Conservation (phyloP, 2,888 invertebrate genomes). For the Imbricaverruca yamaguchii region DNA sequence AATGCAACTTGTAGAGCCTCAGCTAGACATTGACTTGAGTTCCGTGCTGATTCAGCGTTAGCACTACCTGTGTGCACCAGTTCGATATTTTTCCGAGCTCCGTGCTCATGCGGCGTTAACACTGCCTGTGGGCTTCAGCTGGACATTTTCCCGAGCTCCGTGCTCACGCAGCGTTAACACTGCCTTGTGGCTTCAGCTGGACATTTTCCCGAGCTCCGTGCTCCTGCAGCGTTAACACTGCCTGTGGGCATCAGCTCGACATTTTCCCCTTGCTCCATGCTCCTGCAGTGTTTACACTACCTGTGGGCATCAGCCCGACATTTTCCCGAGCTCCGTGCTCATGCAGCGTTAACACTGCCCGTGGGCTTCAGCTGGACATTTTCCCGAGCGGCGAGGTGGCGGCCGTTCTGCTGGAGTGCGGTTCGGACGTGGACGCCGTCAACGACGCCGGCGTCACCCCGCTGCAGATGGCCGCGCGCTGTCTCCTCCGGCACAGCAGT, state of each 20-base stretch:
- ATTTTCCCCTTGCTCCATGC: conserved; percentile 29
- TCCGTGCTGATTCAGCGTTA: no score
- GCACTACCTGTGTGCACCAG: no score
- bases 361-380: conserved; percentile 18
- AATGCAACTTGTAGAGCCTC: no score
- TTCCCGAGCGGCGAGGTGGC: conserved; percentile 32
- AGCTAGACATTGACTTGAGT: no score
- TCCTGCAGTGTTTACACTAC: no score
- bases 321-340: no score
- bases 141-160: conserved; percentile 31
- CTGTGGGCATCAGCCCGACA: no score
- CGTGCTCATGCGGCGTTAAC: no score
- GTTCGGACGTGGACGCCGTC: conserved; percentile 64
- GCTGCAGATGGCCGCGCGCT: conserved; percentile 68
- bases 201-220: conserved; percentile 29
- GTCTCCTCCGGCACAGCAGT: conserved; percentile 62
- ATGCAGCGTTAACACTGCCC: no score
- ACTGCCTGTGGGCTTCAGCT: not conserved
- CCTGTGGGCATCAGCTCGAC: conserved; percentile 12
- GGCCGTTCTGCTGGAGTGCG: conserved; percentile 50
- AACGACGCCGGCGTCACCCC: conserved; percentile 71
- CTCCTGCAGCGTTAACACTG: no score
- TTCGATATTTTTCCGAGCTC: no score
- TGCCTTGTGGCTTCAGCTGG: not conserved
- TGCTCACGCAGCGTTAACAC: no score